Conservation (phyloP, 2,888 invertebrate genomes). For the Toxonevra muliebris region DNA sequence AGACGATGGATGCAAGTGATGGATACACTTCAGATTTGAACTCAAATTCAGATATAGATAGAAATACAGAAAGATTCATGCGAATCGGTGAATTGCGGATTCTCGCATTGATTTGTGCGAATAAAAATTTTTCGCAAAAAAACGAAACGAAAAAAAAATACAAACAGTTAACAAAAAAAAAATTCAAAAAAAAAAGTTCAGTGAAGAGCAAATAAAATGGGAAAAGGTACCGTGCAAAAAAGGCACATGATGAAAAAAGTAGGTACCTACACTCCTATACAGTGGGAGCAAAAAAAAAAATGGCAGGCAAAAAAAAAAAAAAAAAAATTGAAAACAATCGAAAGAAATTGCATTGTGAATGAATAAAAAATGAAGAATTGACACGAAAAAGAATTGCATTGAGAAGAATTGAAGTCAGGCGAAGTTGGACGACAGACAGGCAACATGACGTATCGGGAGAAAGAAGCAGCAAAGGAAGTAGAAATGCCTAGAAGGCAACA, state of each 20-base stretch:
- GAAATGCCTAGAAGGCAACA: not conserved
- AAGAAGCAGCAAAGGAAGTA: not conserved
- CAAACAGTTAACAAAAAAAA: too few relatives aligned
- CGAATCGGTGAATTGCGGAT: too few relatives aligned
- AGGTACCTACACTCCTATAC: too few relatives aligned
- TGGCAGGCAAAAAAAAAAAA: slow-evolving; percentile 26
- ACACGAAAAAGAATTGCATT: slow-evolving; percentile 42
- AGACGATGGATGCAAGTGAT: slow-evolving; percentile 17
- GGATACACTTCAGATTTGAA: slow-evolving; percentile 25
- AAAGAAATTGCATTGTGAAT: slow-evolving; percentile 17
- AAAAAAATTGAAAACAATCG: slow-evolving; percentile 18
- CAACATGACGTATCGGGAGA: not conserved
- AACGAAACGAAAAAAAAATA: too few relatives aligned
- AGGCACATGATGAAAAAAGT: too few relatives aligned
- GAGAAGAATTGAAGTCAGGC: slow-evolving; percentile 22
- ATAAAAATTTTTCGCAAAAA: too few relatives aligned
- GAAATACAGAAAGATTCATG: too few relatives aligned
- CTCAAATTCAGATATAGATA: not conserved
- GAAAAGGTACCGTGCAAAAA: too few relatives aligned
- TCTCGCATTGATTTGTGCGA: too few relatives aligned
- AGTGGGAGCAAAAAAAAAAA: slow-evolving; percentile 9
- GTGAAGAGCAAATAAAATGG: too few relatives aligned
- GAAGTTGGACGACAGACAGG: not conserved
- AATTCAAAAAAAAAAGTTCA: too few relatives aligned
- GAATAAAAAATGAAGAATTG: slow-evolving; percentile 42